Percentiles rank a stretch among this genome's conserved stretches.
Evolutionary conservation across 1,140 invertebrate species (phyloP).

Genomic region (Triops longicaudatus): DNA sequence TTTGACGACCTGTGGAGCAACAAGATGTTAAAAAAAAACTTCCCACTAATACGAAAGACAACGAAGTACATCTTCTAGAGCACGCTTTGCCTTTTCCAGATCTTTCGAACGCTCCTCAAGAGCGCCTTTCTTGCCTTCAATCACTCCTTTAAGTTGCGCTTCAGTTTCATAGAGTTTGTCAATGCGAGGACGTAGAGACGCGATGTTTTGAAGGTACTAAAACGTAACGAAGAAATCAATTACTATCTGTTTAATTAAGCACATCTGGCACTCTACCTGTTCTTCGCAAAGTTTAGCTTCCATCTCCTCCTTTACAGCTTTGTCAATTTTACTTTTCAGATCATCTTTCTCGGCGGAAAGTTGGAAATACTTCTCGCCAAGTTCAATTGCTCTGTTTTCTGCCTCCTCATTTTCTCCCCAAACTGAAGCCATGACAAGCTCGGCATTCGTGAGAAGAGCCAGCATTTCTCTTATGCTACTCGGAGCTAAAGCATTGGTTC

Average conservation of each 20-base stretch:
- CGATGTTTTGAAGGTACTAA: neutral
- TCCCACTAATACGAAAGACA: neutral
- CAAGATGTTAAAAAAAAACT: too few species aligned
- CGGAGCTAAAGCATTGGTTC: neutral
- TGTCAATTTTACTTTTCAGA: neutral
- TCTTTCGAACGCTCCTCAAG: neutral
- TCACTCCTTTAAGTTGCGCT: neutral
- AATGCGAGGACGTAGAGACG: neutral
- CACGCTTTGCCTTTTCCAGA: neutral
- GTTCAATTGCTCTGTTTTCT: neutral
- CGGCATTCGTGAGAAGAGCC: neutral
- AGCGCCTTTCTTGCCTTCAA: neutral
- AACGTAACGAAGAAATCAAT: neutral
- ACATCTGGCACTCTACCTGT: neutral
- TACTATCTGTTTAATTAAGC: neutral
- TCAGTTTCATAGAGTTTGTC: neutral
- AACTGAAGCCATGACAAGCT: neutral
- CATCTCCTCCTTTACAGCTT: neutral
- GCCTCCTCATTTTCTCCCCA: neutral
- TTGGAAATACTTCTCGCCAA: neutral
- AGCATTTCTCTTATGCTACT: neutral
- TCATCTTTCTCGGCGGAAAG: neutral
- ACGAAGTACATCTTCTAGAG: neutral
- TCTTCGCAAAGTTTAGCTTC: slow-evolving; percentile 1
- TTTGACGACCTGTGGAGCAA: neutral